Percentiles rank a stretch among this genome's conserved stretches.
Conservation (phyloP, 2,888 invertebrate genomes). For the Lingula anatina region DNA sequence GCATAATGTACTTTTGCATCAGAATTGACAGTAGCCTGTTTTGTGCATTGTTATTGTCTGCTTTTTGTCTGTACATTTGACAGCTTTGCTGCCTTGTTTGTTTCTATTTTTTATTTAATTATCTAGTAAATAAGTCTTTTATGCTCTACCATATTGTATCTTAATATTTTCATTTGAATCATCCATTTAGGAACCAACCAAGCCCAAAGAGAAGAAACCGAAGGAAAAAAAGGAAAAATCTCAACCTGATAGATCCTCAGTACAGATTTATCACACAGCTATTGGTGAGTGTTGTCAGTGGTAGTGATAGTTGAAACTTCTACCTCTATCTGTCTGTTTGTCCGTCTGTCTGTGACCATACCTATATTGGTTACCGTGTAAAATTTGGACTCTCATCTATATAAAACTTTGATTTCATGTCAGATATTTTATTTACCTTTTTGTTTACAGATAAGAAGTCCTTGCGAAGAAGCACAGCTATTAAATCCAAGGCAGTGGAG, state of each 20-base stretch:
- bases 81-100: too few relatives aligned
- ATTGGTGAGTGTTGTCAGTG: too few relatives aligned
- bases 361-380: not conserved
- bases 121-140: too few relatives aligned
- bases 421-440: not conserved
- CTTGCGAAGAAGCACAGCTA: slow-evolving; percentile 51
- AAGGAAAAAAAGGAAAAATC: slow-evolving; percentile 20
- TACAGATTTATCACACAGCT: slow-evolving; percentile 40
- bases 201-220: slow-evolving; percentile 8
- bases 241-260: slow-evolving; percentile 16
- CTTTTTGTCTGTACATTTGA: too few relatives aligned
- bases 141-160: too few relatives aligned
- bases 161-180: too few relatives aligned
- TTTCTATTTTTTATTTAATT: too few relatives aligned
- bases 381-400: not conserved
- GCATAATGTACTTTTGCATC: too few relatives aligned
- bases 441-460: slow-evolving; percentile 42
- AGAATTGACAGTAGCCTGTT: too few relatives aligned
- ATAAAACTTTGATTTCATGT: not conserved
- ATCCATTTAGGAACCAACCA: not conserved
- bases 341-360: not conserved
- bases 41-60: too few relatives aligned
- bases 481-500: slow-evolving; percentile 45
- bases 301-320: too few relatives aligned
- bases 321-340: too few relatives aligned